Conservation (phyloP, 2,797 vertebrate species). For the Lacerta agilis region DNA sequence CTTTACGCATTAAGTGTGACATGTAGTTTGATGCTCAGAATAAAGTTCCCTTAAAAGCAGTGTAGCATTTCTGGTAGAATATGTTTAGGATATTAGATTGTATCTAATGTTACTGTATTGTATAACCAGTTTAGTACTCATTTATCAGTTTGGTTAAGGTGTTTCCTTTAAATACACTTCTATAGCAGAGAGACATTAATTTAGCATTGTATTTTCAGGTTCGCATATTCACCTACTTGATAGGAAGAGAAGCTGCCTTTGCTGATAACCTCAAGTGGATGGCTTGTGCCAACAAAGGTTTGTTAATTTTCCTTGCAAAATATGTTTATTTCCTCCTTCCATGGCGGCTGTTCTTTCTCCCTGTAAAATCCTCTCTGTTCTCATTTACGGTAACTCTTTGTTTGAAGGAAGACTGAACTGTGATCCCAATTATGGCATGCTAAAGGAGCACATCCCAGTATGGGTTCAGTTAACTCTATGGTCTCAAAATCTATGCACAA, state of each 20-base stretch:
- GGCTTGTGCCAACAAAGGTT: constrained; percentile 99
- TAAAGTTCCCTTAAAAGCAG: not conserved
- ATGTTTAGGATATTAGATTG: not conserved
- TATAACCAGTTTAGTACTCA: constrained; percentile 18
- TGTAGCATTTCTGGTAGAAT: not conserved
- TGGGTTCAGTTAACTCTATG: not conserved
- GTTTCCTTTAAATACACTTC: not conserved
- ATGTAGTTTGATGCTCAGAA: not conserved
- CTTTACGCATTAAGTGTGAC: not conserved
- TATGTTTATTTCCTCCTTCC: constrained; percentile 1
- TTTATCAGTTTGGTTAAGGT: not conserved
- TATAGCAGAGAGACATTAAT: not conserved
- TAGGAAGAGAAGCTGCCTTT: constrained; percentile 96
- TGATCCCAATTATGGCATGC: not conserved
- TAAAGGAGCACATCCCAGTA: not conserved
- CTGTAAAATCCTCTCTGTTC: not conserved
- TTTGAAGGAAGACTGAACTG: not conserved
- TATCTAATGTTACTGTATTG: constrained; percentile 31
- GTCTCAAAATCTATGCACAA: not conserved
- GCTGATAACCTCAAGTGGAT: constrained; percentile 99
- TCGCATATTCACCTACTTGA: constrained; percentile 97
- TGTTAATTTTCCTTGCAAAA: constrained; percentile 48
- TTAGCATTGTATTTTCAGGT: constrained; percentile 81
- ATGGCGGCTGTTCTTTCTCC: not conserved
- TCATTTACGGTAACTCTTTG: not conserved